Percentiles rank a stretch among this genome's conserved stretches.
These are phyloP conservation scores for Ursus arctos DNA, from an alignment of 2,113 vertebrate genomes.

Conservation along the genomic window DNA sequence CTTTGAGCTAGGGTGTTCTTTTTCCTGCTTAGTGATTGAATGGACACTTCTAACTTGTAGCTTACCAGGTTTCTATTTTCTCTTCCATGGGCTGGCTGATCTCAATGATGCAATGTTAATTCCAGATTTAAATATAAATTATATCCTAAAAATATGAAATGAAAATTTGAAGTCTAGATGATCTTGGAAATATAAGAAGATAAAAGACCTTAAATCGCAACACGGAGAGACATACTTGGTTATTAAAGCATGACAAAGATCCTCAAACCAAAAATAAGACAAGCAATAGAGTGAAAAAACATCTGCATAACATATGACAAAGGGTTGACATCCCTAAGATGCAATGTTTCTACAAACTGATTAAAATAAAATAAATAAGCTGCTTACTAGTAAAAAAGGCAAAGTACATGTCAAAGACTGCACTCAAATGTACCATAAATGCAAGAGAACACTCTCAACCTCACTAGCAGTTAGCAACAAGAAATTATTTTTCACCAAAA, in stretches of 20 bases:
- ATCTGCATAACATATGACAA: not conserved
- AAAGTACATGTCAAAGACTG: not conserved
- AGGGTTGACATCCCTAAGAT: not conserved
- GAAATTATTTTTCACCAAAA: not conserved
- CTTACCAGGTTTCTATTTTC: not conserved
- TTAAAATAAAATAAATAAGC: not conserved
- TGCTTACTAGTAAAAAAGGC: not conserved
- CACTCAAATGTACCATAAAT: not conserved
- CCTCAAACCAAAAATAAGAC: not conserved
- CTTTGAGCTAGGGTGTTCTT: not conserved
- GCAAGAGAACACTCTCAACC: not conserved
- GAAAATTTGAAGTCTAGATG: not conserved
- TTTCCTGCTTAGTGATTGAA: not conserved
- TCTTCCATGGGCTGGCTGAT: not conserved
- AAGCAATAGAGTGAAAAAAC: conserved; percentile 12
- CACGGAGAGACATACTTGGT: not conserved
- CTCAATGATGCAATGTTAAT: not conserved
- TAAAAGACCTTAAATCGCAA: not conserved
- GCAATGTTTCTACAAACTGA: not conserved
- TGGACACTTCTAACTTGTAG: not conserved
- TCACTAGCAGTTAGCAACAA: not conserved
- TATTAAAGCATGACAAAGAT: not conserved
- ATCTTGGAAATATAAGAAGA: not conserved
- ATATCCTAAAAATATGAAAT: not conserved
- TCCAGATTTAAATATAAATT: conserved; percentile 6